Percentiles rank a stretch among this genome's conserved stretches.
Evolutionary conservation across 1,140 invertebrate genomes (phyloP).

Genomic region (Halotydeus destructor): DNA sequence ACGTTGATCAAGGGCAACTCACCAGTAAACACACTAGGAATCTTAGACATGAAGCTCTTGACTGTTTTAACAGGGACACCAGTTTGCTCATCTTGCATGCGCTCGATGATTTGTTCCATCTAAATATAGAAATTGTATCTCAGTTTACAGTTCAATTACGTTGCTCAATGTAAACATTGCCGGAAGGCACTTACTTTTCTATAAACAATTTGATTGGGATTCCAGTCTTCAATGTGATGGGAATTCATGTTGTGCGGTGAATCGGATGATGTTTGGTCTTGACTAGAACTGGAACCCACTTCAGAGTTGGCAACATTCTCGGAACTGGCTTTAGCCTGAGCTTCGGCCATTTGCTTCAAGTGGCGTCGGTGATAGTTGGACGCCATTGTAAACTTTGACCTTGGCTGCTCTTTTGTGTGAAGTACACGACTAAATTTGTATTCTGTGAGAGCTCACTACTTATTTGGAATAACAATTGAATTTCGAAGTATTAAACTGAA

Average conservation of each 20-base stretch:
- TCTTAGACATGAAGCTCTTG: slow-evolving; percentile 97
- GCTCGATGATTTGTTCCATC: slow-evolving; percentile 91
- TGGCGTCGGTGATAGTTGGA: slow-evolving; percentile 12
- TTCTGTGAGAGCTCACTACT: too few relatives aligned
- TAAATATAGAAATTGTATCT: slow-evolving; percentile 23
- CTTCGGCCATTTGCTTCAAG: slow-evolving; percentile 12
- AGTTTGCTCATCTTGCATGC: slow-evolving; percentile 81
- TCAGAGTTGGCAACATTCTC: background rate
- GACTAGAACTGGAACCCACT: background rate
- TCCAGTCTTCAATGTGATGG: slow-evolving; percentile 16
- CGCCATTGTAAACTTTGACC: slow-evolving; percentile 11
- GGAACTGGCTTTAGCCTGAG: slow-evolving; percentile 12
- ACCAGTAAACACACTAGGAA: slow-evolving; percentile 84
- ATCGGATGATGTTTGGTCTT: slow-evolving; percentile 5
- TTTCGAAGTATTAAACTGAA: too few relatives aligned
- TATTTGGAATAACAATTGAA: too few relatives aligned
- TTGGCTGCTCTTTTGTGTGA: too few relatives aligned
- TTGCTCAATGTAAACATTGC: background rate
- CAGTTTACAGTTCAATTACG: background rate
- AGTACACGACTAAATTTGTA: too few relatives aligned
- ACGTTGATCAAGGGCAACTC: slow-evolving; percentile 15
- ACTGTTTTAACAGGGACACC: slow-evolving; percentile 92
- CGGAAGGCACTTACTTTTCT: slow-evolving; percentile 29
- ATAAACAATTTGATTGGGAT: slow-evolving; percentile 38
- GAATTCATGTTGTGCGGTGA: too few relatives aligned